Base-by-base conservation (phyloP, 2,888 invertebrate species). In the Syritta pipiens region DNA sequence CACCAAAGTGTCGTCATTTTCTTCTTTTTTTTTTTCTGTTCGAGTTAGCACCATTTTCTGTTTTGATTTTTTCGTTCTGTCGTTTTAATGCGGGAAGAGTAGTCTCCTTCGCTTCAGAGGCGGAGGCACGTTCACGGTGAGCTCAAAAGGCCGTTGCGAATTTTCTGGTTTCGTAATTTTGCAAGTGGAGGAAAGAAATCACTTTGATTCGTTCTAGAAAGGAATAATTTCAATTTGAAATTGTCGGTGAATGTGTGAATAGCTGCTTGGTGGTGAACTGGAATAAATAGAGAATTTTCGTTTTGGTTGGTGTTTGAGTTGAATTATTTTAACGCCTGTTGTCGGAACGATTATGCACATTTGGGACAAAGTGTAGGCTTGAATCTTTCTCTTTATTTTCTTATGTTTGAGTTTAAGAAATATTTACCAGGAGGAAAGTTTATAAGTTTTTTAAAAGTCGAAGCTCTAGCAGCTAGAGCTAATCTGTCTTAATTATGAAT, bases 151-250 rank as follows among this genome's bases (percentile, higher is more conserved):
- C 62, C 74, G 67, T 74, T 67, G 67, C 74, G 62, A 79, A 79
- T 79, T 79, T 79, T 79, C 62, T 79, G 79, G 35, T 30, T 60
- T 74, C 67, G 74, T 79, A 74, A 35, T 74, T 72, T 79, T 74
- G 57, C 60, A 68, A 79, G 79, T 65, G 77, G 46, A 53, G 71
- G 77, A 60, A 65, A 48, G 65, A 72, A 65, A 77, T 74, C 74
- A 67, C 79, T 79, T 79, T 72, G 74, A 79, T 79, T 79, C 74
- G 79, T 74, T 79, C 79, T 74, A 57, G 60, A 79, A 79, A 30
- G 79, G 74, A 79, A 68, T 79, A 68, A 74, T 74, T 79, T 74
- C 67, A 37, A 51, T 68, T 46, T 79, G 60, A 79, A 79, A 79
- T 74, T 79, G 49, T 35, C 67, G 51, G 79, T 79, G 79, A 79